Percentiles rank a stretch among this genome's conserved stretches.
These are phyloP conservation scores for Elaeidobius kamerunicus DNA, from an alignment of 2,888 invertebrate species.

Conservation along the genomic window DNA sequence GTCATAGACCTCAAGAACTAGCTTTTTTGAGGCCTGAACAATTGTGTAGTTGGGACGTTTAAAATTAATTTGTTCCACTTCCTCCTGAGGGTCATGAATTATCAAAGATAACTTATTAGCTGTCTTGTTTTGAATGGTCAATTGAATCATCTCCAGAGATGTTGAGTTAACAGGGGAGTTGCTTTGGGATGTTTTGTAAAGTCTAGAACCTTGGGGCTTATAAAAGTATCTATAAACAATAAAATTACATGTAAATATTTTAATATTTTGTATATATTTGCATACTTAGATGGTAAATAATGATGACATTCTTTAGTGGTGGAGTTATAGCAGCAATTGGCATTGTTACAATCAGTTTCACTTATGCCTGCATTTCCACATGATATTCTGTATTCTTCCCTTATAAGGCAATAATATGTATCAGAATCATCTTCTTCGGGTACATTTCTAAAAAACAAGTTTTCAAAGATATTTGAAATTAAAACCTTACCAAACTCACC, in stretches of 20 bases:
- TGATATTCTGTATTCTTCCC: constrained; percentile 39
- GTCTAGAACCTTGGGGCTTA: constrained; percentile 7
- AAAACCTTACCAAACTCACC: no score
- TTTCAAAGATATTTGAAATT: no score
- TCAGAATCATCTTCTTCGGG: constrained; percentile 8
- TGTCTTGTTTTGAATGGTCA: constrained; percentile 36
- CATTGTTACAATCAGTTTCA: constrained; percentile 34
- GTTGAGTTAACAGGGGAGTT: constrained; percentile 37
- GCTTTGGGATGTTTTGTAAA: constrained; percentile 22
- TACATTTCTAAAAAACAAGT: constrained; percentile 13
- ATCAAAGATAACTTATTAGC: constrained; percentile 34
- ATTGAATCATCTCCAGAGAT: constrained; percentile 29
- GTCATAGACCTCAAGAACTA: constrained; percentile 38
- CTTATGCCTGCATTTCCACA: constrained; percentile 43
- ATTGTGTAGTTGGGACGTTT: constrained; percentile 34
- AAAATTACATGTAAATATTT: no score
- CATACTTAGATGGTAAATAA: constrained; percentile 42
- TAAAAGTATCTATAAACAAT: constrained; percentile 43
- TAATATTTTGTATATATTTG: not conserved
- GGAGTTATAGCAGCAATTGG: constrained; percentile 44
- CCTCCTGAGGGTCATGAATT: constrained; percentile 31
- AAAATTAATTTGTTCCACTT: not conserved
- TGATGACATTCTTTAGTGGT: constrained; percentile 42
- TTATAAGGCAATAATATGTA: constrained; percentile 38
- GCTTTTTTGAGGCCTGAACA: constrained; percentile 24